Evolutionary conservation across 2,113 vertebrate species (phyloP).

Genomic region (Aptenodytes forsteri): DNA sequence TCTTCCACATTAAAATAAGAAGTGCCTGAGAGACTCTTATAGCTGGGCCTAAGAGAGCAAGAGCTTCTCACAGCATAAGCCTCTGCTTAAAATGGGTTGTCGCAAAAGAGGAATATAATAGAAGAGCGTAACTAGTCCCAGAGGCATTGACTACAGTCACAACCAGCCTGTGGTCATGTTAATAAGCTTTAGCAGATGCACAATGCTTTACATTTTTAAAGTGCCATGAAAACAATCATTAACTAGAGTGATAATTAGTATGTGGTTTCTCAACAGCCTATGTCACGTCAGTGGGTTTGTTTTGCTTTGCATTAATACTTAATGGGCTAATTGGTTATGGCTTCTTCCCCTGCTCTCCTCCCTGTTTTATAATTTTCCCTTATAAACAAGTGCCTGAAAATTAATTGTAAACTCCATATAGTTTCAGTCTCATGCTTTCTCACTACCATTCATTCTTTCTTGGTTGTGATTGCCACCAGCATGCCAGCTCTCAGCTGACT

Average conservation of each 20-base stretch:
- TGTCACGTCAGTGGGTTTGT: not conserved
- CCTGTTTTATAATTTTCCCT: not conserved
- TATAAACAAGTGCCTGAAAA: not conserved
- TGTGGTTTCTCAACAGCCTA: not conserved
- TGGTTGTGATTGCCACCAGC: not conserved
- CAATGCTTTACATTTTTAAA: not conserved
- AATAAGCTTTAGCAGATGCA: not conserved
- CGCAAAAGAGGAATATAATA: fast-evolving
- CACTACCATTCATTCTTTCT: not conserved
- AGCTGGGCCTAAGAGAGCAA: not conserved
- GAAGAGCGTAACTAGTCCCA: not conserved
- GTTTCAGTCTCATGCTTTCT: not conserved
- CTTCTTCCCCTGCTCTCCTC: not conserved
- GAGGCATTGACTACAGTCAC: not conserved
- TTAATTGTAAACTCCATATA: not conserved
- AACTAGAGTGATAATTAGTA: not conserved
- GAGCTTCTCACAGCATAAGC: not conserved
- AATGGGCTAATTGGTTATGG: not conserved
- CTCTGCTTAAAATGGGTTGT: not conserved
- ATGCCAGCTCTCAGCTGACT: not conserved
- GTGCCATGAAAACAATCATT: not conserved
- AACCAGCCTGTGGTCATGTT: not conserved
- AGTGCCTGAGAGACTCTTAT: not conserved
- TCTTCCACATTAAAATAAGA: not conserved
- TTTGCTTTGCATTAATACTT: not conserved